phyloP scores from a whole-genome alignment of 2,113 vertebrate genomes.

The Piprites chloris region DNA sequence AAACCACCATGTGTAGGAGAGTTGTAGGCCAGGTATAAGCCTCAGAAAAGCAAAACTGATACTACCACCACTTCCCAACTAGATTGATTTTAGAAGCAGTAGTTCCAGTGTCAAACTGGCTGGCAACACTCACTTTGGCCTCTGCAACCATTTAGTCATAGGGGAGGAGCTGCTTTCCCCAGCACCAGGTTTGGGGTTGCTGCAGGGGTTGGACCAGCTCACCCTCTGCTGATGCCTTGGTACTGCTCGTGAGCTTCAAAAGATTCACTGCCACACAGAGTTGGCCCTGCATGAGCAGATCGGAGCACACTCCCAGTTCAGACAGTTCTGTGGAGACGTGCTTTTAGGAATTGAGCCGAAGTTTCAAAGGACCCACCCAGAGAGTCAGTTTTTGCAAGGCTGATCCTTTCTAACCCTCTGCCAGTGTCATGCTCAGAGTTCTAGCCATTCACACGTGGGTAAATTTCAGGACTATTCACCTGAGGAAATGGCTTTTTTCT shows the following conservation, averaged over 20 bases:
- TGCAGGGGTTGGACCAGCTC: not conserved
- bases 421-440: not conserved
- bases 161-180: not conserved
- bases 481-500: not conserved
- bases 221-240: not conserved
- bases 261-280: accelerated
- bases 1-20: not conserved
- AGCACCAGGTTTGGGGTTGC: not conserved
- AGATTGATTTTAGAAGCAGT: not conserved
- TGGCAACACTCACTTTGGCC: not conserved
- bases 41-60: not conserved
- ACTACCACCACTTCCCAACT: not conserved
- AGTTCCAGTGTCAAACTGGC: not conserved
- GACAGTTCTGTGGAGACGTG: not conserved
- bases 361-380: not conserved
- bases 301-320: not conserved
- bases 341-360: not conserved
- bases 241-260: not conserved
- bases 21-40: not conserved
- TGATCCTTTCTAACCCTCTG: not conserved
- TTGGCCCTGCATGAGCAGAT: not conserved
- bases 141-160: not conserved
- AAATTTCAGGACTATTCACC: not conserved
- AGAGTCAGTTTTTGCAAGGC: not conserved
- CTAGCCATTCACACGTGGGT: not conserved